These are phyloP conservation scores for Philaethria dido DNA, from an alignment of 2,888 invertebrate genomes.

Conservation along the genomic window DNA sequence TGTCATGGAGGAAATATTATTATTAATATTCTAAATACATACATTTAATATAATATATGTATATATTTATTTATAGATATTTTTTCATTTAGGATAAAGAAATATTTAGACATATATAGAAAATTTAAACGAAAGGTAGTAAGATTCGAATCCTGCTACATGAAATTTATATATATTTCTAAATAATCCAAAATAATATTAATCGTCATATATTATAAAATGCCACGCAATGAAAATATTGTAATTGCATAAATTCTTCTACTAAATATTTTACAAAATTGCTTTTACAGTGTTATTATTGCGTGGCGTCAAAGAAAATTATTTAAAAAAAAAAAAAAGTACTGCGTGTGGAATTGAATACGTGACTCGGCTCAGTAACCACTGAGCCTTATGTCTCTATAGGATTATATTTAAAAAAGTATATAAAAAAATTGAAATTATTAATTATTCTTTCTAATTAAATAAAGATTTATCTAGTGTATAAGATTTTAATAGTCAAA, in stretches of 20 bases:
- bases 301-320: not conserved
- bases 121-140: too few relatives aligned
- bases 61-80: too few relatives aligned
- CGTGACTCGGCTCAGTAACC: slow-evolving; percentile 1
- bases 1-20: too few relatives aligned
- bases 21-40: too few relatives aligned
- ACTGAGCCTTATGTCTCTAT: slow-evolving; percentile 4
- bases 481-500: not conserved
- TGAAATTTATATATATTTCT: not conserved
- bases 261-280: not conserved
- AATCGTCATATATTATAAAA: not conserved
- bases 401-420: not conserved
- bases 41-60: too few relatives aligned
- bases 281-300: not conserved
- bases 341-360: slow-evolving; percentile 16
- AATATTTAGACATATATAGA: too few relatives aligned
- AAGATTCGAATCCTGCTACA: too few relatives aligned
- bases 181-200: too few relatives aligned
- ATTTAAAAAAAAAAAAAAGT: not conserved
- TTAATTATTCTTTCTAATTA: not conserved
- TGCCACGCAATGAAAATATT: not conserved
- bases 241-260: not conserved
- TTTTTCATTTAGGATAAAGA: too few relatives aligned
- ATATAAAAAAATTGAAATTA: not conserved
- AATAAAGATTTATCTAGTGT: not conserved